Evolutionary conservation across 1,140 invertebrate genomes (phyloP).

Genomic region (Hyles vespertilio): DNA sequence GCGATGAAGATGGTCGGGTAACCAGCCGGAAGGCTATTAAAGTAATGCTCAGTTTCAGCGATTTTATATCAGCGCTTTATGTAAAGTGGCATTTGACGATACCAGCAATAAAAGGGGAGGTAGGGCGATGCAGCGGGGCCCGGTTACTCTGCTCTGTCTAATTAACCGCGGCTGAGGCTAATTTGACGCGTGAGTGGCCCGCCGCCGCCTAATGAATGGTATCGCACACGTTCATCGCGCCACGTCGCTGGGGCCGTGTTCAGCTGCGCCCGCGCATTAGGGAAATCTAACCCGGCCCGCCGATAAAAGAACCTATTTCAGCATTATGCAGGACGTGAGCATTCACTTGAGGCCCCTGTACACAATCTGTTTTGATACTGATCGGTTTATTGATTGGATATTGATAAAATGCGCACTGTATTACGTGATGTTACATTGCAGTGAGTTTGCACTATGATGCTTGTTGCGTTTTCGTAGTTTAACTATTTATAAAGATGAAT

Average conservation of each 20-base stretch:
- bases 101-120: constrained; percentile 14
- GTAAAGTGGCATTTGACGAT: too few species aligned
- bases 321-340: constrained; percentile 14
- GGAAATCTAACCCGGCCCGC: constrained; percentile 33
- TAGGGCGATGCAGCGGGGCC: constrained; percentile 14
- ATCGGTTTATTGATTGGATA: too few species aligned
- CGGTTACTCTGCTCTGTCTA: constrained; percentile 42
- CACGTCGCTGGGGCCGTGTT: constrained; percentile 43
- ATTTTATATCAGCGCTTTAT: too few species aligned
- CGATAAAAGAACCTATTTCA: constrained; percentile 38
- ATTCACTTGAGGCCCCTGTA: background rate
- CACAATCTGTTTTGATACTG: background rate
- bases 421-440: background rate
- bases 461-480: too few species aligned
- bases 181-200: constrained; percentile 63
- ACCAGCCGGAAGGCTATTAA: too few species aligned
- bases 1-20: too few species aligned
- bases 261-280: constrained; percentile 29
- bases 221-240: constrained; percentile 70
- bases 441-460: too few species aligned
- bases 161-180: constrained; percentile 62
- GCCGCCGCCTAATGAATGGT: constrained; percentile 68
- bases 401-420: background rate
- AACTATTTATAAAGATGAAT: too few species aligned
- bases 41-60: too few species aligned